Evolutionary conservation across 2,797 vertebrate genomes (phyloP).

Genomic region (Dallia pectoralis): DNA sequence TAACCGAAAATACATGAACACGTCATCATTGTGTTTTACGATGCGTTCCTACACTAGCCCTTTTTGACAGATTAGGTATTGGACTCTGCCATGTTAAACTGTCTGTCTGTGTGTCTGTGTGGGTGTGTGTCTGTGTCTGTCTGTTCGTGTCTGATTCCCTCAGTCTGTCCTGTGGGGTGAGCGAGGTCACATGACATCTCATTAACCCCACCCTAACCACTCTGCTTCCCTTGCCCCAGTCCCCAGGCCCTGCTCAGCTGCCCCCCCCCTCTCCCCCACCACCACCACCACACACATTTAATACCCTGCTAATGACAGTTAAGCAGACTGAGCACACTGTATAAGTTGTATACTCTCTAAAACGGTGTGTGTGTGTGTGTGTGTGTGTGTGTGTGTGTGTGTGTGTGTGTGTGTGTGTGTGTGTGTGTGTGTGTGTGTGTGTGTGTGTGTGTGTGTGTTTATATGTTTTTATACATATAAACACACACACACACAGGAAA

Average conservation of each 20-base stretch:
- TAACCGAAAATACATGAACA: conserved; percentile 4
- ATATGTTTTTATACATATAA: neutral
- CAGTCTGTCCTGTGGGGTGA: conserved; percentile 52
- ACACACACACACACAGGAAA: neutral
- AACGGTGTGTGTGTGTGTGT: neutral
- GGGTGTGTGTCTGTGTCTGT: conserved; percentile 70
- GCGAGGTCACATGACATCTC: conserved; percentile 73
- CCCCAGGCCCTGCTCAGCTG: conserved; percentile 48
- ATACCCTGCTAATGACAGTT: conserved; percentile 70
- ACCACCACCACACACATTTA: conserved; percentile 41
- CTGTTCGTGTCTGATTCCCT: conserved; percentile 25
- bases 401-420: no score
- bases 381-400: no score
- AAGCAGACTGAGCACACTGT: conserved; percentile 58
- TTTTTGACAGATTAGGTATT: no score
- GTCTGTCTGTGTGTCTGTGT: conserved; percentile 42
- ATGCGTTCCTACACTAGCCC: neutral
- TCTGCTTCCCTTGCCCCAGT: conserved; percentile 70
- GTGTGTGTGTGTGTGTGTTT: no score
- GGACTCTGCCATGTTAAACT: neutral
- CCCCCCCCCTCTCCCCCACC: conserved; percentile 38
- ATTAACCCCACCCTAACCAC: conserved; percentile 75
- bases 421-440: no score
- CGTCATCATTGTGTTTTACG: neutral
- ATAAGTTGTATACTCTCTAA: neutral